A percentile compares a stretch with the other conserved stretches of the same genome.
Evolutionary conservation across 2,888 invertebrate genomes (phyloP).

Genomic region (Tetragnatha montana): DNA sequence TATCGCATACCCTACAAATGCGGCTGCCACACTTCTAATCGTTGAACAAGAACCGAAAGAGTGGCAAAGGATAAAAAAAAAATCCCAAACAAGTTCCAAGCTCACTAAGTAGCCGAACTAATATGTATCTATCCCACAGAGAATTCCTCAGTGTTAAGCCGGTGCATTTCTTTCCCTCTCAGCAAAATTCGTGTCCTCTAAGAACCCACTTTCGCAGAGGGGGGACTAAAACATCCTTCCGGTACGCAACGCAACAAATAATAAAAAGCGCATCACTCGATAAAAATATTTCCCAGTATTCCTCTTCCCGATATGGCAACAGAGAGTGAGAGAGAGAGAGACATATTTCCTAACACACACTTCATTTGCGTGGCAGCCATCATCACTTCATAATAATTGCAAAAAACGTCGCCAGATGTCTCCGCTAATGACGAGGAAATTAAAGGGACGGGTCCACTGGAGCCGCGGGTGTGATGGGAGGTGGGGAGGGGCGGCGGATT

Average conservation of each 20-base stretch:
- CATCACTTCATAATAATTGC: slow-evolving; percentile 69
- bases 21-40: too few species aligned
- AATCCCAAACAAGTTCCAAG: background rate
- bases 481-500: slow-evolving; percentile 5
- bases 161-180: background rate
- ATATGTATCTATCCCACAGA: background rate
- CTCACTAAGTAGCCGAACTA: background rate
- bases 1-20: too few species aligned
- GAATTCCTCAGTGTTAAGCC: background rate
- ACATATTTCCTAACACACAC: slow-evolving; percentile 35
- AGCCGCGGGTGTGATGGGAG: slow-evolving; percentile 4
- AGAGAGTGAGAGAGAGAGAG: slow-evolving; percentile 16
- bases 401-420: slow-evolving; percentile 68
- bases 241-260: background rate
- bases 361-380: slow-evolving; percentile 51
- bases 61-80: background rate
- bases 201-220: background rate
- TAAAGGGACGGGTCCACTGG: slow-evolving; percentile 53
- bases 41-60: too few species aligned
- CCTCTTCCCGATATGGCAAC: background rate
- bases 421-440: slow-evolving; percentile 66
- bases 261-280: background rate
- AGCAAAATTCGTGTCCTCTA: background rate
- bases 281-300: background rate
- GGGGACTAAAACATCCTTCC: background rate